A percentile compares a stretch with the other conserved stretches of the same genome.
phyloP scores from a whole-genome alignment of 2,113 vertebrate species.

The Zosterops japonicus region DNA sequence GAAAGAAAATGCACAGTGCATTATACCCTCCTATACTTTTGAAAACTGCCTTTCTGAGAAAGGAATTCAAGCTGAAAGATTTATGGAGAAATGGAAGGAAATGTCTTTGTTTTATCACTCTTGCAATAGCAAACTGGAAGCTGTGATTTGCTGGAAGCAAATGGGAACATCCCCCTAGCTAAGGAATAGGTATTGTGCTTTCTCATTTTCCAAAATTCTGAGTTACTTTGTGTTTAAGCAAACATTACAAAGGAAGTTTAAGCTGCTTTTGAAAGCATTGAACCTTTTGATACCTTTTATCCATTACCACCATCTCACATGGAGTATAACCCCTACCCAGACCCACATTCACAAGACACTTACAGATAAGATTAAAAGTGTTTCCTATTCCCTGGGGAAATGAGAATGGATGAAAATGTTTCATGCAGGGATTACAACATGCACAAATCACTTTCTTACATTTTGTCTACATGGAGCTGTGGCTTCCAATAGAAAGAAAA shows the following conservation, averaged over 20 bases:
- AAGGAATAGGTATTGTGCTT: neutral
- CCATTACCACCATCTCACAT: neutral
- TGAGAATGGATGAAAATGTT: neutral
- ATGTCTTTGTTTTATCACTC: neutral
- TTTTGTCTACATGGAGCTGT: neutral
- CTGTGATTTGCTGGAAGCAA: neutral
- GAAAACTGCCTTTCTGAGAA: neutral
- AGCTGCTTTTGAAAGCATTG: neutral
- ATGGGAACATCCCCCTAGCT: neutral
- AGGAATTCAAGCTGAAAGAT: neutral
- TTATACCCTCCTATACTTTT: neutral
- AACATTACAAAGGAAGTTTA: neutral
- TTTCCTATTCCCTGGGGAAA: neutral
- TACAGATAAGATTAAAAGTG: neutral
- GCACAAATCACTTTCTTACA: neutral
- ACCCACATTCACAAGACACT: neutral
- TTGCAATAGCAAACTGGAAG: neutral
- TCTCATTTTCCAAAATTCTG: neutral
- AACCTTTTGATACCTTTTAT: neutral
- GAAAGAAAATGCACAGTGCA: neutral
- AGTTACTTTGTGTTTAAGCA: neutral
- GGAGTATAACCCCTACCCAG: neutral
- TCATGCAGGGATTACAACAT: neutral
- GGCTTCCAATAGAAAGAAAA: neutral
- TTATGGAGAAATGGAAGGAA: neutral